Percentiles rank a stretch among this genome's conserved stretches.
These are phyloP conservation scores for Calameuta pallipes DNA, from an alignment of 2,888 invertebrate species.

Conservation along the genomic window DNA sequence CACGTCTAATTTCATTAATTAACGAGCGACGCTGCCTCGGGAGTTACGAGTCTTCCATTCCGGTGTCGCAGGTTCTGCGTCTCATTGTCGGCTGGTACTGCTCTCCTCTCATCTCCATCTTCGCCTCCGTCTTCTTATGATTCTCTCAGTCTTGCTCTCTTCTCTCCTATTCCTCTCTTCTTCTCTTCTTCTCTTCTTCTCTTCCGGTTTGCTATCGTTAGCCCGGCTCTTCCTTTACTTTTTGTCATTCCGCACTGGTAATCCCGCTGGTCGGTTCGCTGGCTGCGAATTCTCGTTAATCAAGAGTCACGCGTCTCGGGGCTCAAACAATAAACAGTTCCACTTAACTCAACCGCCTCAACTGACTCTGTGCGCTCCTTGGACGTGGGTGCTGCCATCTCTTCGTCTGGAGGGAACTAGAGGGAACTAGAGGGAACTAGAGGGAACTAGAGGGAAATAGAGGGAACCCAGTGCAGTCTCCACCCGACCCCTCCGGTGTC, in stretches of 20 bases:
- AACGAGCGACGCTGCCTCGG: constrained; percentile 32
- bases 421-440: no score
- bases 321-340: constrained; percentile 43
- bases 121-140: constrained; percentile 12
- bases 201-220: constrained; percentile 16
- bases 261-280: not conserved
- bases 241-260: not conserved
- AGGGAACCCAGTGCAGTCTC: no score
- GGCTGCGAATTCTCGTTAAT: constrained; percentile 42
- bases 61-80: not conserved
- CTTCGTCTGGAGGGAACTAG: no score
- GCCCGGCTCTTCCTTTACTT: not conserved
- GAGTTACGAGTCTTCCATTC: constrained; percentile 12
- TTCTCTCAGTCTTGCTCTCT: constrained; percentile 17
- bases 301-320: constrained; percentile 39
- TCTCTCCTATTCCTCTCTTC: constrained; percentile 18
- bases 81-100: not conserved
- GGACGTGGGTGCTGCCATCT: no score
- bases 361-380: not conserved
- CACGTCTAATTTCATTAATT: constrained; percentile 48
- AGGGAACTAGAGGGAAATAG: no score
- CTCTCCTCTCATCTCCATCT: constrained; percentile 10
- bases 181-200: constrained; percentile 20
- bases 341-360: constrained; percentile 34
- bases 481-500: no score